Percentiles rank a stretch among this genome's conserved stretches.
These are phyloP conservation scores for Dysmachus trigonus DNA, from an alignment of 2,888 invertebrate species.

Conservation along the genomic window DNA sequence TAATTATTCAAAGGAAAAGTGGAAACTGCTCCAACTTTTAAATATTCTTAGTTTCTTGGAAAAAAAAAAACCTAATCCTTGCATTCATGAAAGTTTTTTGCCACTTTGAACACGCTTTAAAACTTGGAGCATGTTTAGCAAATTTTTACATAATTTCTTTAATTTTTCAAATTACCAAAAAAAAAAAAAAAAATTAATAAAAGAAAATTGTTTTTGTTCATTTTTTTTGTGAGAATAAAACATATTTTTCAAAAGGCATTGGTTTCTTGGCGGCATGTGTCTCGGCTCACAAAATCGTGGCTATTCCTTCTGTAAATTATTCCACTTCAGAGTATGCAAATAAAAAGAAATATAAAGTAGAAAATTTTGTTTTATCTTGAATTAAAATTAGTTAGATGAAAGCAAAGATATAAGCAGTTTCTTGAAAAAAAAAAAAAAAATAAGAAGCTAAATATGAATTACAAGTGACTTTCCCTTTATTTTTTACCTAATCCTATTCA, in stretches of 20 bases:
- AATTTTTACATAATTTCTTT: neutral
- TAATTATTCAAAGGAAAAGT: neutral
- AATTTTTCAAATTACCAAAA: neutral
- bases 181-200: neutral
- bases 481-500: slow-evolving; percentile 8
- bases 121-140: slow-evolving; percentile 37
- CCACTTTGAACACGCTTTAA: slow-evolving; percentile 25
- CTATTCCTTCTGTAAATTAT: slow-evolving; percentile 61
- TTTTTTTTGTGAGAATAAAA: slow-evolving; percentile 53
- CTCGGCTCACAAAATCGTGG: slow-evolving; percentile 55
- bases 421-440: neutral
- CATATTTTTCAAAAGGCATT: slow-evolving; percentile 73
- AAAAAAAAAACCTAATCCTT: neutral
- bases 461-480: slow-evolving; percentile 3
- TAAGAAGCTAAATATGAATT: neutral
- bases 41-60: slow-evolving; percentile 11
- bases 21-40: slow-evolving; percentile 36
- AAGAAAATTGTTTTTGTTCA: slow-evolving; percentile 4
- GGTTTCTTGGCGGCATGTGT: slow-evolving; percentile 82
- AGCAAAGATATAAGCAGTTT: slow-evolving; percentile 17
- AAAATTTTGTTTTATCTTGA: slow-evolving; percentile 17
- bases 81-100: slow-evolving; percentile 6
- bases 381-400: slow-evolving; percentile 32
- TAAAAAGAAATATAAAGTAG: slow-evolving; percentile 15
- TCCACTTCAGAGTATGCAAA: slow-evolving; percentile 49